Evolutionary conservation across 2,888 invertebrate genomes (phyloP).

Genomic region (Halocaridina rubra): DNA sequence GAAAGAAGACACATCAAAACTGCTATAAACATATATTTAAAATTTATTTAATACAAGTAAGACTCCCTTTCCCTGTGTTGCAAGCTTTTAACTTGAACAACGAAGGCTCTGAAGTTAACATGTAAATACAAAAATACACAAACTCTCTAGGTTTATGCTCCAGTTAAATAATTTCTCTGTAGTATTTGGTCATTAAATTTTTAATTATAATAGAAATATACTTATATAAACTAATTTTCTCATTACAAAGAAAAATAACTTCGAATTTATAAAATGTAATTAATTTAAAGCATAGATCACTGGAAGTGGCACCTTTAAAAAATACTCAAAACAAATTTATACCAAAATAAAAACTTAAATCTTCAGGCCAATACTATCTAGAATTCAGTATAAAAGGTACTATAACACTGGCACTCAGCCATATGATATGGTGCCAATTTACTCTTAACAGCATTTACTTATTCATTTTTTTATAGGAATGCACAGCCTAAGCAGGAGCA

Average conservation of each 20-base stretch:
- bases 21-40: not conserved
- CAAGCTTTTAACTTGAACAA: slow-evolving; percentile 20
- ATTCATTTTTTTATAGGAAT: too few species aligned
- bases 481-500: too few species aligned
- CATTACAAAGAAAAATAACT: not conserved
- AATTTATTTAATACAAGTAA: not conserved
- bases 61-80: slow-evolving; percentile 18
- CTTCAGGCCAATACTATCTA: not conserved
- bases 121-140: slow-evolving; percentile 52
- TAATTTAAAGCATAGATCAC: slow-evolving; percentile 26
- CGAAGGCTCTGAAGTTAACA: slow-evolving; percentile 42
- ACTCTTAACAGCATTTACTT: not conserved
- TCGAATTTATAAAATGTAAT: not conserved
- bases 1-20: slow-evolving; percentile 17
- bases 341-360: not conserved
- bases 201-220: not conserved
- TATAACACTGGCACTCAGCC: not conserved
- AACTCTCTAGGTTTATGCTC: too few species aligned
- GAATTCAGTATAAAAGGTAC: not conserved
- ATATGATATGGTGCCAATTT: slow-evolving; percentile 1
- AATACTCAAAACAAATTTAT: not conserved
- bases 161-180: too few species aligned
- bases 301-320: slow-evolving; percentile 7
- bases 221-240: not conserved
- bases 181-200: not conserved